Base-by-base conservation (phyloP, 2,888 invertebrate genomes). In the Carabus problematicus region DNA sequence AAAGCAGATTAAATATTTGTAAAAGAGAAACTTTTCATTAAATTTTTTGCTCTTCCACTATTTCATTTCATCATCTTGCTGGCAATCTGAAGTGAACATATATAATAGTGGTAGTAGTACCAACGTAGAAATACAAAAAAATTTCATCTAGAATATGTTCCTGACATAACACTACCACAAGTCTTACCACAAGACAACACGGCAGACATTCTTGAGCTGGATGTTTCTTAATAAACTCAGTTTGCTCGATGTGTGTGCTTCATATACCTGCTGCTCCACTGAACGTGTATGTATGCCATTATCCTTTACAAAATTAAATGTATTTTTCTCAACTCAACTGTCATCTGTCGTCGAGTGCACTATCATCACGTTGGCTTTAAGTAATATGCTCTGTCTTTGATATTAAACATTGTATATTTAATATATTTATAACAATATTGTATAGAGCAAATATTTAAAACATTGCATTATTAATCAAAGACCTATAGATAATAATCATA, bases 61-160 rank as follows among this genome's bases (percentile, higher is more conserved):
- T 66, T 58, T 47, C 58, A 59, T 66, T 18, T 66, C 55, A 54
- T 64, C 58, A 58, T 66, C 43, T 64, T 55, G 19, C 42, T 59
- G 12, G 12, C 41, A 54, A 8, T 29, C 39, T 19, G 56, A 29
- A 43, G 16, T 43, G 56, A 43, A 64, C 64, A 64, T 56, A 64
- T 56, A 45, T 64, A 64, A 29, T 14, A 45, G 45, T 39, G 39
- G 16, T 12, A 45, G 40, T 43, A 2, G 29, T 29, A 29, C 29
- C 29, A 29, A 29, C 29, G 29, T 29, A 29, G 29, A 29, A 14
- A 19, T 11, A 56, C 55, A 64, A 64, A 64, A n/a, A 64, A 64
- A 64, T 64, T 64, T 64, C 64, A 64, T 64, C 56, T 64, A 56
- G 40, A 64, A 56, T 64, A 64, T 54, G 56, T 64, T 64, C 64